These are phyloP conservation scores for Alouatta palliata DNA, from an alignment of 2,113 vertebrate species.

Conservation along the genomic window DNA sequence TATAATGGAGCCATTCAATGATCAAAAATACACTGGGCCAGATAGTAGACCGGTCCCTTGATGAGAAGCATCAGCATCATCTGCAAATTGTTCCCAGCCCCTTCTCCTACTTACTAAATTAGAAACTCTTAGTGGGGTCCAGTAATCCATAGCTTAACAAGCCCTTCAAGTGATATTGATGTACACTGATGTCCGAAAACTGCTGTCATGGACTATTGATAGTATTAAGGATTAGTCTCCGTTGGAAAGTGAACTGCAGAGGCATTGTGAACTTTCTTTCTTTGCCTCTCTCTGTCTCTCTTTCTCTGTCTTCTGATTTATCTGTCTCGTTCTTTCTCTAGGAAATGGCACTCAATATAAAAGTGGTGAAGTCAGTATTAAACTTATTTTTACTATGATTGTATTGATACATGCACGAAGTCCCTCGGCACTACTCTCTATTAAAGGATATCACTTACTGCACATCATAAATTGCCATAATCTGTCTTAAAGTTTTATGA, in stretches of 20 bases:
- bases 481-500: neutral
- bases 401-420: neutral
- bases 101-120: neutral
- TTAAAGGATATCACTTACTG: neutral
- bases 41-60: neutral
- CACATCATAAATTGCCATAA: neutral
- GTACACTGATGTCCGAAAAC: neutral
- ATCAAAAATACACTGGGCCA: neutral
- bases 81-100: neutral
- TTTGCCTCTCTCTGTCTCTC: neutral
- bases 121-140: neutral
- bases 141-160: neutral
- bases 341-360: neutral
- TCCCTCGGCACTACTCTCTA: no score
- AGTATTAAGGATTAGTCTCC: neutral
- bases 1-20: neutral
- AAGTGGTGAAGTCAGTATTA: neutral
- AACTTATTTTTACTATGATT: neutral
- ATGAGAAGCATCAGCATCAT: neutral
- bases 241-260: neutral
- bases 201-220: neutral
- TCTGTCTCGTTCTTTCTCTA: neutral
- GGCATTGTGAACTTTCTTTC: neutral
- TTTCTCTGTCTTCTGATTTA: neutral
- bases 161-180: neutral